A percentile compares a stretch with the other conserved stretches of the same genome.
These are phyloP conservation scores for Limonius californicus DNA, from an alignment of 1,140 invertebrate species.

Conservation along the genomic window DNA sequence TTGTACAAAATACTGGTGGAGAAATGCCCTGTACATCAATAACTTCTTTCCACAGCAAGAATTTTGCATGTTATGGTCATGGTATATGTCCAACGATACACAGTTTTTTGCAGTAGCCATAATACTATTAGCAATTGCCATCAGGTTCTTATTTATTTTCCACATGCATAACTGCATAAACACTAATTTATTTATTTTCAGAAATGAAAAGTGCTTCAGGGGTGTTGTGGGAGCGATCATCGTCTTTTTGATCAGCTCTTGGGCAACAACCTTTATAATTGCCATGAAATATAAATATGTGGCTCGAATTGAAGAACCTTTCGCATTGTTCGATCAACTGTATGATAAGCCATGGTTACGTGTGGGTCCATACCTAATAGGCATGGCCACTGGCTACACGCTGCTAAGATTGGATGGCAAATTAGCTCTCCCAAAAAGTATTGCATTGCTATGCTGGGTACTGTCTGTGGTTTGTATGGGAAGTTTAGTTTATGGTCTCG, in stretches of 20 bases:
- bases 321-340: conserved; percentile 75
- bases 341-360: conserved; percentile 84
- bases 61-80: conserved; percentile 86
- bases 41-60: conserved; percentile 73
- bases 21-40: conserved; percentile 77
- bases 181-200: conserved; percentile 32
- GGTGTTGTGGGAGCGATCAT: conserved; percentile 52
- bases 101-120: conserved; percentile 79
- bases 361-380: conserved; percentile 75
- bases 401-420: conserved; percentile 67
- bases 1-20: conserved; percentile 77
- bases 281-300: conserved; percentile 71
- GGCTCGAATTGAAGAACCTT: conserved; percentile 75
- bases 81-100: conserved; percentile 91
- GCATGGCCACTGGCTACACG: conserved; percentile 72
- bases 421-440: conserved; percentile 58
- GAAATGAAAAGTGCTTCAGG: conserved; percentile 45
- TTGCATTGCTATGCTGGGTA: conserved; percentile 59
- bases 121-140: conserved; percentile 67
- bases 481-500: conserved; percentile 73
- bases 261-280: conserved; percentile 69
- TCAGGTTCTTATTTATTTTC: conserved; percentile 58
- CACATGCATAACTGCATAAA: background rate
- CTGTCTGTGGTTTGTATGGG: conserved; percentile 55
- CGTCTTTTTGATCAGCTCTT: conserved; percentile 64